Conservation (phyloP, 2,888 invertebrate genomes). For the Hypomecis punctinalis region DNA sequence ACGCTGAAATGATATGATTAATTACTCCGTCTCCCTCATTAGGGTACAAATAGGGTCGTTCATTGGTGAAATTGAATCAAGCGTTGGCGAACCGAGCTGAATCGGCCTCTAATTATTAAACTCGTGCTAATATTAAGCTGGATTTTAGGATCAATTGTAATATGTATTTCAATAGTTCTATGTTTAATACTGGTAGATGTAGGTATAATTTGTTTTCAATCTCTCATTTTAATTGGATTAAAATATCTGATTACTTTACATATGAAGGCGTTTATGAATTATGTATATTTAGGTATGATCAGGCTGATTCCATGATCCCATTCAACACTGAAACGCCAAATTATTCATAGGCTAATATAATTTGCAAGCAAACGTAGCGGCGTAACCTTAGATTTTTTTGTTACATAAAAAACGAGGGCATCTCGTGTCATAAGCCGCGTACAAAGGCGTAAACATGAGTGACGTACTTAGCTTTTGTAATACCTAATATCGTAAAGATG, state of each 20-base stretch:
- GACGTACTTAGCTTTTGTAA: slow-evolving; percentile 75
- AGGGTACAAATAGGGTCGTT: slow-evolving; percentile 79
- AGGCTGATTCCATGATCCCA: slow-evolving; percentile 8
- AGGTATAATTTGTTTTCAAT: no score
- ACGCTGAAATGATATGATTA: slow-evolving; percentile 84
- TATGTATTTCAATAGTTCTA: no score
- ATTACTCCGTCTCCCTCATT: slow-evolving; percentile 82
- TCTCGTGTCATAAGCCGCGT: slow-evolving; percentile 80
- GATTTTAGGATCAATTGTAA: no score
- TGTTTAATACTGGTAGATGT: no score
- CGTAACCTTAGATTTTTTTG: slow-evolving; percentile 63
- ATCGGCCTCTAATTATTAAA: slow-evolving; percentile 78
- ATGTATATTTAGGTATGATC: slow-evolving; percentile 1
- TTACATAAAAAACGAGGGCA: slow-evolving; percentile 74
- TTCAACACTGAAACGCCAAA: slow-evolving; percentile 44
- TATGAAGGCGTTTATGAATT: no score
- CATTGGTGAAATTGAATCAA: slow-evolving; percentile 82
- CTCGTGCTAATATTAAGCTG: slow-evolving; percentile 57
- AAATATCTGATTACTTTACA: no score
- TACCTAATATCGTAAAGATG: slow-evolving; percentile 75
- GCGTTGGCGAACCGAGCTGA: slow-evolving; percentile 64
- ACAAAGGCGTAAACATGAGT: slow-evolving; percentile 79
- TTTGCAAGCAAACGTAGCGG: slow-evolving; percentile 71
- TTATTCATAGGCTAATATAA: slow-evolving; percentile 75
- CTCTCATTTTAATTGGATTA: no score